Evolutionary conservation across 2,888 invertebrate species (phyloP).

Genomic region (Acronicta aceris): DNA sequence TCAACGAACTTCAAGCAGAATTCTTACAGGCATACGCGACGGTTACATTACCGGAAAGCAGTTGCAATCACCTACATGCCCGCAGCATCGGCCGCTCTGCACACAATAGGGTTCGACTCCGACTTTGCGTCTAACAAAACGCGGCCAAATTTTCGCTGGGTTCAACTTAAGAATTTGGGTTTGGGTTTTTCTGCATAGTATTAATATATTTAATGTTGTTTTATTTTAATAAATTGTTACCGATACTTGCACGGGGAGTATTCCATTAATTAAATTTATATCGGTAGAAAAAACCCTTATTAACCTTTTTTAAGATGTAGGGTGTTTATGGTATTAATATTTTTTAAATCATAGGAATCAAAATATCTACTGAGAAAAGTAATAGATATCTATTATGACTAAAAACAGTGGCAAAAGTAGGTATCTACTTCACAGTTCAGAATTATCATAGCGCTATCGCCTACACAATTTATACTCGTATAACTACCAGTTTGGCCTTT

Average conservation of each 20-base stretch:
- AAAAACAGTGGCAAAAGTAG: no score
- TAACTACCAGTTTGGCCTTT: slow-evolving; percentile 31
- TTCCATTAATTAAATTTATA: background rate
- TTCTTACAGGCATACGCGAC: slow-evolving; percentile 86
- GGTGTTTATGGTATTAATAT: no score
- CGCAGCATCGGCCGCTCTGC: slow-evolving; percentile 52
- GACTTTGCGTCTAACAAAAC: slow-evolving; percentile 35
- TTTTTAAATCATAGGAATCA: no score
- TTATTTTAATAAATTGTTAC: no score
- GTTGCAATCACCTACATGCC: slow-evolving; percentile 79
- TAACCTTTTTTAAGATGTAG: no score
- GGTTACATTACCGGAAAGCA: slow-evolving; percentile 88
- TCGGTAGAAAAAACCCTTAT: no score
- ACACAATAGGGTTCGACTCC: slow-evolving; percentile 33
- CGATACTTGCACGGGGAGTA: background rate
- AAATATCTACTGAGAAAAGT: no score
- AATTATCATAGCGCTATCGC: no score
- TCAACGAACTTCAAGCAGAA: slow-evolving; percentile 86
- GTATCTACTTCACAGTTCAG: no score
- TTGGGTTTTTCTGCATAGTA: slow-evolving; percentile 33
- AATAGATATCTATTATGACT: no score
- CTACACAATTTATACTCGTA: slow-evolving; percentile 12
- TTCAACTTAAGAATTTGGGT: slow-evolving; percentile 18
- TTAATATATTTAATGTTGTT: slow-evolving; percentile 36
- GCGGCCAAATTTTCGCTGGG: slow-evolving; percentile 33